phyloP scores from a whole-genome alignment of 2,113 vertebrate genomes.

The Myocastor coypus region DNA sequence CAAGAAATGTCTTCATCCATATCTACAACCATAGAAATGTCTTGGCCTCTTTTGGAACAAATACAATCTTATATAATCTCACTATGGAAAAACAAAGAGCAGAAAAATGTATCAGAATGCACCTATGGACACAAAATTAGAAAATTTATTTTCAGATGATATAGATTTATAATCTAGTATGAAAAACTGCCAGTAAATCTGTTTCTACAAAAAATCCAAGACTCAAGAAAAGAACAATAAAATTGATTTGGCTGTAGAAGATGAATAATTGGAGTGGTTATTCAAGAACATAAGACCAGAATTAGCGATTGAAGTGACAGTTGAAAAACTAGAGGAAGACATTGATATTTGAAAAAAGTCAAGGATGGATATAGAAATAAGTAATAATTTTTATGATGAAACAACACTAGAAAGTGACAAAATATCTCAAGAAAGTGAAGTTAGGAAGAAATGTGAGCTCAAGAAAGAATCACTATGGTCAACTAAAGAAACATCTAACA shows the following conservation, averaged over 20 bases:
- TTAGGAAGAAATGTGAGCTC: slow-evolving; percentile 58
- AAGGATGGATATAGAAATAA: slow-evolving; percentile 72
- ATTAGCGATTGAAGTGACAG: slow-evolving; percentile 78
- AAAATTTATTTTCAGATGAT: background rate
- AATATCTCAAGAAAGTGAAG: slow-evolving; percentile 72
- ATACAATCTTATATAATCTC: slow-evolving; percentile 51
- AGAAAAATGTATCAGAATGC: slow-evolving; percentile 37
- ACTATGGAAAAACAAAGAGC: slow-evolving; percentile 34
- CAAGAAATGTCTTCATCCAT: slow-evolving; percentile 82
- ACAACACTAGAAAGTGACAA: slow-evolving; percentile 14
- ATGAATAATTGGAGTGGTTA: slow-evolving; percentile 85
- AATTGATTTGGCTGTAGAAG: slow-evolving; percentile 81
- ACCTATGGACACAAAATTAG: slow-evolving; percentile 21
- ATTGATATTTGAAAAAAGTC: slow-evolving; percentile 81
- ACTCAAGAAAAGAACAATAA: slow-evolving; percentile 91
- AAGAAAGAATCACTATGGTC: slow-evolving; percentile 69
- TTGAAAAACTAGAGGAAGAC: slow-evolving; percentile 64
- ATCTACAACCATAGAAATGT: slow-evolving; percentile 80
- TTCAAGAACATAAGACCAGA: slow-evolving; percentile 88
- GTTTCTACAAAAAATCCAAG: slow-evolving; percentile 69
- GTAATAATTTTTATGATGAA: slow-evolving; percentile 24
- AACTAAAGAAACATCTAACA: slow-evolving; percentile 74
- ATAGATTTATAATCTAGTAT: background rate
- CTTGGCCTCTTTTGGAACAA: slow-evolving; percentile 60
- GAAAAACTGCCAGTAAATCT: slow-evolving; percentile 39